Conservation (phyloP, 2,113 vertebrate genomes). For the Phylloscopus trochiloides region DNA sequence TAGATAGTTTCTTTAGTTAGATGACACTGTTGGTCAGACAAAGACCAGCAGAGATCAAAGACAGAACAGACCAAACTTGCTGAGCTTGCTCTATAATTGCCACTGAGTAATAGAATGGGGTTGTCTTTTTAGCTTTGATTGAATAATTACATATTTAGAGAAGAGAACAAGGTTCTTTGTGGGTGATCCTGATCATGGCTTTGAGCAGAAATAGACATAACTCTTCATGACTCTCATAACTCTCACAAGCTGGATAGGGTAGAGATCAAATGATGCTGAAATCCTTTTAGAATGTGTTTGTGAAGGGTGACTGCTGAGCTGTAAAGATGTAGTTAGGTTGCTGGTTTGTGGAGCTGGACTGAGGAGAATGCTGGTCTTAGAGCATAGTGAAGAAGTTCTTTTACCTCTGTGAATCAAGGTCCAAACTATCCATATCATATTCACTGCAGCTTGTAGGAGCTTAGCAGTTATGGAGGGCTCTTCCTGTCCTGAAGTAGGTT, state of each 20-base stretch:
- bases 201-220: background rate
- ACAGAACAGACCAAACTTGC: background rate
- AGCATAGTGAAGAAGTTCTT: background rate
- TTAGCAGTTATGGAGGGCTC: background rate
- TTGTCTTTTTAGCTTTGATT: background rate
- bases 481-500: background rate
- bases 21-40: background rate
- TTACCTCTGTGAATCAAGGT: background rate
- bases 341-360: background rate
- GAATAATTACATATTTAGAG: background rate
- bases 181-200: background rate
- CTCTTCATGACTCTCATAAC: background rate
- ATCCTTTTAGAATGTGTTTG: background rate
- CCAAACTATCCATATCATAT: background rate
- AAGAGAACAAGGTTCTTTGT: background rate
- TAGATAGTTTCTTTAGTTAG: background rate
- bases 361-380: background rate
- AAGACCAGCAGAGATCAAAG: background rate
- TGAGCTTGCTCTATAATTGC: background rate
- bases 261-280: background rate
- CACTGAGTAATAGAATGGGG: background rate
- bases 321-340: background rate
- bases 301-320: background rate
- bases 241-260: background rate
- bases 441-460: background rate